These are phyloP conservation scores for Euphydryas editha DNA, from an alignment of 2,888 invertebrate species.

Conservation along the genomic window DNA sequence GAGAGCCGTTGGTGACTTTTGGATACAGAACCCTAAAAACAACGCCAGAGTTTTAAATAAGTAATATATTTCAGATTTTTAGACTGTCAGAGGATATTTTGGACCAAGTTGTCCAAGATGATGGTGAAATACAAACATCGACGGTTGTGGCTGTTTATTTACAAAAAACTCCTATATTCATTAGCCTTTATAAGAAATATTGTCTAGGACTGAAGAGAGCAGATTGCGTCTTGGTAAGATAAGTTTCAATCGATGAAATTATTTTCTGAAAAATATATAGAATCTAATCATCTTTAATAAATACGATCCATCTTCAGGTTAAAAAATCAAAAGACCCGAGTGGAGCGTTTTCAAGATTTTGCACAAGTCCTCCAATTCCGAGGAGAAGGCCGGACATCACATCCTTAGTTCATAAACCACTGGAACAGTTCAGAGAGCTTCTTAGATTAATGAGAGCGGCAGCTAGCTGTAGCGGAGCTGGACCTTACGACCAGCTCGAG, in stretches of 20 bases:
- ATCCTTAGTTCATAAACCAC: constrained; percentile 91
- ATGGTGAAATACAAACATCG: constrained; percentile 88
- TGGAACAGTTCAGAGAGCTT: constrained; percentile 87
- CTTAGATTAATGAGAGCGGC: constrained; percentile 76
- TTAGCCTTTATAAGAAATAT: constrained; percentile 91
- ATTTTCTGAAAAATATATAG: not conserved
- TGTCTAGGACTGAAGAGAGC: constrained; percentile 93
- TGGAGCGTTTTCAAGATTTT: constrained; percentile 90
- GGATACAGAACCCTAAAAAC: not conserved
- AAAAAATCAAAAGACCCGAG: constrained; percentile 89
- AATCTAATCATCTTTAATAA: not conserved
- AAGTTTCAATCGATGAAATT: not conserved
- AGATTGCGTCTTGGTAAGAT: constrained; percentile 90
- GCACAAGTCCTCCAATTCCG: constrained; percentile 92
- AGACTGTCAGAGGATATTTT: constrained; percentile 92
- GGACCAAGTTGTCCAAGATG: constrained; percentile 89
- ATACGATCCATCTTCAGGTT: constrained; percentile 62
- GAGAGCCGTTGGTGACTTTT: too few species aligned
- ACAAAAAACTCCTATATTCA: constrained; percentile 88
- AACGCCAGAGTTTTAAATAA: not conserved
- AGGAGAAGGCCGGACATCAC: constrained; percentile 93
- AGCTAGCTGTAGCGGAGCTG: constrained; percentile 65
- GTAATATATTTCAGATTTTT: constrained; percentile 79
- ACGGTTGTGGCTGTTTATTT: constrained; percentile 88
- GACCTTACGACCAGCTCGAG: constrained; percentile 75